These are phyloP conservation scores for Eretmocerus hayati DNA, from an alignment of 2,888 invertebrate genomes.

Conservation along the genomic window DNA sequence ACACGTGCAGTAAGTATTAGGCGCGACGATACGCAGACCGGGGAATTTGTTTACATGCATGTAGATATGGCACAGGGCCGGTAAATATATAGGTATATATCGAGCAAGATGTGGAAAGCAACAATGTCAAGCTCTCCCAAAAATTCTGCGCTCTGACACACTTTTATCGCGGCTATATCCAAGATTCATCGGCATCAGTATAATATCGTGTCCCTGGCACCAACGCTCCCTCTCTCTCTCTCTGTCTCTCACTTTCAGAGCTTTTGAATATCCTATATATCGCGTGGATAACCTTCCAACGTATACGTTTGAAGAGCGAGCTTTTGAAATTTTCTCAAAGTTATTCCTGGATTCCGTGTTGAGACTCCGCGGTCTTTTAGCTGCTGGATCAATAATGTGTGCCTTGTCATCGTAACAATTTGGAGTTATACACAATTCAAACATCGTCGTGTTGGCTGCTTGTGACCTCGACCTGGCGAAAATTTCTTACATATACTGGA, in stretches of 20 bases:
- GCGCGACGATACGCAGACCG: no score
- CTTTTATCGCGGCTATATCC: slow-evolving; percentile 4
- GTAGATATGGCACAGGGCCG: slow-evolving; percentile 9
- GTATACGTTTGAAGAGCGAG: no score
- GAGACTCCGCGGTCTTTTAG: no score
- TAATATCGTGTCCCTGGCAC: slow-evolving; percentile 7
- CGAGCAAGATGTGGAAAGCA: not conserved
- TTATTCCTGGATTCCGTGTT: slow-evolving; percentile 14
- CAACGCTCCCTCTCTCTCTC: not conserved
- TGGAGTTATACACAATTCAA: no score
- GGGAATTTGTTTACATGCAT: slow-evolving; percentile 17
- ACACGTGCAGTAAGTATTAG: no score
- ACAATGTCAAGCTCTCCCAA: slow-evolving; percentile 12
- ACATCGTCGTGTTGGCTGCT: no score
- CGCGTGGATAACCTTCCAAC: no score
- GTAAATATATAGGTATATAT: not conserved
- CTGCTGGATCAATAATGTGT: not conserved
- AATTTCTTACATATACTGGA: no score
- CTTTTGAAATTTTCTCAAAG: not conserved
- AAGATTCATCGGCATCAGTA: not conserved
- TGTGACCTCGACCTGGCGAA: no score
- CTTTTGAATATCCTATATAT: no score
- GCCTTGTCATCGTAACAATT: no score
- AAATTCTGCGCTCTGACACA: slow-evolving; percentile 13
- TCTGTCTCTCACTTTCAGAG: slow-evolving; percentile 3